phyloP scores from a whole-genome alignment of 2,888 invertebrate genomes.

The Andrena bucephala region DNA sequence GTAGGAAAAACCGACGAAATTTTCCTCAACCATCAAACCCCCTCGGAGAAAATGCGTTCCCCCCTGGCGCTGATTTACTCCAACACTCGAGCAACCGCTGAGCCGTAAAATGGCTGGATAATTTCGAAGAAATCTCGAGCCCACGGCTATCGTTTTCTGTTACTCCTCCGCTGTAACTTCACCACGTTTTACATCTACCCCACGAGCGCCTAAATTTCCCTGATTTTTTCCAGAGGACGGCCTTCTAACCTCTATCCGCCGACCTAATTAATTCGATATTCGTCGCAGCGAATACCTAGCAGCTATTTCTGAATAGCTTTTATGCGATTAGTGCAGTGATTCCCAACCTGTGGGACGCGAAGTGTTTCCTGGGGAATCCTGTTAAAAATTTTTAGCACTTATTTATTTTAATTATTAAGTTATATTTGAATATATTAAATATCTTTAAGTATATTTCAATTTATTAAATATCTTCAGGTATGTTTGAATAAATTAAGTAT shows the following conservation, averaged over 20 bases:
- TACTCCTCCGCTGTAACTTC: slow-evolving; percentile 7
- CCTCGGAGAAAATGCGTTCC: slow-evolving; percentile 37
- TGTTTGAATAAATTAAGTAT: no score
- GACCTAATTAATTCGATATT: not conserved
- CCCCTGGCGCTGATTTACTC: slow-evolving; percentile 48
- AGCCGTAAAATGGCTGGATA: slow-evolving; percentile 52
- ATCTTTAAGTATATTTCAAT: no score
- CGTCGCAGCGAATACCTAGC: not conserved
- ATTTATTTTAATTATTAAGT: no score
- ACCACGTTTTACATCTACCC: not conserved
- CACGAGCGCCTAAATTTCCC: not conserved
- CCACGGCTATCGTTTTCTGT: slow-evolving; percentile 32
- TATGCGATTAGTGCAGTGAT: not conserved
- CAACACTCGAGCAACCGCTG: slow-evolving; percentile 29
- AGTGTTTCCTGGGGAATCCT: not conserved
- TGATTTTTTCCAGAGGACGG: not conserved
- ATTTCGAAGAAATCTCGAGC: slow-evolving; percentile 55
- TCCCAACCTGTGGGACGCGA: no score
- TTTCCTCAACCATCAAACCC: slow-evolving; percentile 34
- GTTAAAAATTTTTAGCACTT: no score
- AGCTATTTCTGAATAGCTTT: not conserved
- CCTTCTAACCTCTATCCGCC: not conserved
- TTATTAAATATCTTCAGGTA: no score
- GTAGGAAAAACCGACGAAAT: slow-evolving; percentile 44
- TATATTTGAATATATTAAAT: no score